Evolutionary conservation across 2,888 invertebrate species (phyloP).

Genomic region (Andrena chrysosceles): DNA sequence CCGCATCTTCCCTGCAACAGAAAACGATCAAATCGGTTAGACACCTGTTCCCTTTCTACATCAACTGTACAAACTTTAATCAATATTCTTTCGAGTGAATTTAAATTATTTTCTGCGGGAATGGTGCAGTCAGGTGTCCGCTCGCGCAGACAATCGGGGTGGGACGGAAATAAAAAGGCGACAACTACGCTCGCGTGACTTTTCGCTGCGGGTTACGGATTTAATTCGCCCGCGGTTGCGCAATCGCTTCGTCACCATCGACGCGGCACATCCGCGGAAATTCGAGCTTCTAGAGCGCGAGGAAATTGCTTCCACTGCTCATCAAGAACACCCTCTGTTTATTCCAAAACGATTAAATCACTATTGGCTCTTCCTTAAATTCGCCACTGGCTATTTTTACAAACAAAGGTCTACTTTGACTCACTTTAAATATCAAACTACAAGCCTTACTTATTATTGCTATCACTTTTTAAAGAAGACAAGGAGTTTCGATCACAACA

Average conservation of each 20-base stretch:
- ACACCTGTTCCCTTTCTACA: neutral
- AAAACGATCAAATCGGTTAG: neutral
- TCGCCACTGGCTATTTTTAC: no score
- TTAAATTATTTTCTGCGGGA: neutral
- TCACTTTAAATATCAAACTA: no score
- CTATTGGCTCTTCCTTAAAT: no score
- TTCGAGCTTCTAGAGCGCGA: no score
- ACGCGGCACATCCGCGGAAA: neutral
- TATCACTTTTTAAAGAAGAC: no score
- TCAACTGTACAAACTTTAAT: neutral
- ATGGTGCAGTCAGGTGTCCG: neutral
- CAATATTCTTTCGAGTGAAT: neutral
- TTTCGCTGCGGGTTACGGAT: neutral
- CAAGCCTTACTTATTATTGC: no score
- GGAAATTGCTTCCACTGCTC: no score
- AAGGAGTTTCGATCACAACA: no score
- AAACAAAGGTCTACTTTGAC: no score
- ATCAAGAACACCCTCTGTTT: no score
- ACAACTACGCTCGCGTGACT: slow-evolving; percentile 19
- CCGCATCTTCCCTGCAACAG: slow-evolving; percentile 80
- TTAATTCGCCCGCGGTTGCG: slow-evolving; percentile 8
- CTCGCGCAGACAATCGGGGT: neutral
- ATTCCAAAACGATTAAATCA: no score
- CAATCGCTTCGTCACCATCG: slow-evolving; percentile 11
- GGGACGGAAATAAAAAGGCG: slow-evolving; percentile 17